Base-by-base conservation (phyloP, 2,113 vertebrate species). In the Neotoma lepida region DNA sequence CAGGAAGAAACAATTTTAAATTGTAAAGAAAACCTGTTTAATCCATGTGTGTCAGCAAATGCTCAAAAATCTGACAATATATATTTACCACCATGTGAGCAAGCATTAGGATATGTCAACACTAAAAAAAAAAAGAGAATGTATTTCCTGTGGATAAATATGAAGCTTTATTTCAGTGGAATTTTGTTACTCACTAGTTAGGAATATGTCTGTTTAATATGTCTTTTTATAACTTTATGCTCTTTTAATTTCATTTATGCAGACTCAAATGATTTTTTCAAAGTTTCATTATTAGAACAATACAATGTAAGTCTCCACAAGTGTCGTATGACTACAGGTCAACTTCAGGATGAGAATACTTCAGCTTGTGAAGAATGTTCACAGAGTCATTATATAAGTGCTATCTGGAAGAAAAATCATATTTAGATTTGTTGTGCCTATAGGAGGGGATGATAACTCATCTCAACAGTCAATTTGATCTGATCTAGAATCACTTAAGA, bases 1-100 rank as follows among this genome's bases (percentile, higher is more conserved):
- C 35, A 51, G 93, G n/a, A 95, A 92, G 49, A 6, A 93, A 80
- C 15, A 92, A 82, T 14, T 63, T 68, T 68, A 95, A 91, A 84
- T 46, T 87, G 18, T 73, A 30, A 86, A 95, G 39, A 86, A 95
- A 93, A 61, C 44, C 33, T 66, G 2, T 13, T 70, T 44, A 22
- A 86, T n/a, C 9, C 51, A 41, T 20, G 12, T 80, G 15, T 86
- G 68, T 77, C 78, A 94, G 35, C 3, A 90, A 93, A 81, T 14
- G 46, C 30, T 28, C 46, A 89, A 18, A 0, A 80, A 71, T 92
- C 81, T 78, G 17, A 66, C 9, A 76, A 2, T 20, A 58, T 76
- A 51, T 3, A 76, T 70, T 46, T 63, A 10, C 17, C 49, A 58
- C 10, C 7, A 46, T 8, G 6, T 28, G 70, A 96, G 9, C 13